Evolutionary conservation across 2,888 invertebrate species (phyloP).

Genomic region (Parnassius smintheus): DNA sequence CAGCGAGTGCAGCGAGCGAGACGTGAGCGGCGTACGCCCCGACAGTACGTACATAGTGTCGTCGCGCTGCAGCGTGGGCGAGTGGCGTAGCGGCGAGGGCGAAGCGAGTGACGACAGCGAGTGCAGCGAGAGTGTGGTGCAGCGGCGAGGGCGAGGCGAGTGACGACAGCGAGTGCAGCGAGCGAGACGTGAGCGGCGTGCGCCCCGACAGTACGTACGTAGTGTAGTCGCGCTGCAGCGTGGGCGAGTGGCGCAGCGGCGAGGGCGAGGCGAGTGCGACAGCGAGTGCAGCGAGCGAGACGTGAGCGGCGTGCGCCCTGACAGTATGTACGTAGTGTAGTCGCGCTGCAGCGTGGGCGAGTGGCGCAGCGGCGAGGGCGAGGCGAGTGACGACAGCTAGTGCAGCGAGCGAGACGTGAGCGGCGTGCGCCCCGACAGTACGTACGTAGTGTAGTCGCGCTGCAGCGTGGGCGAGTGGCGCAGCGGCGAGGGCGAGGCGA

Average conservation of each 20-base stretch:
- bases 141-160: no score
- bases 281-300: constrained; percentile 60
- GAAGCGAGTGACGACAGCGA: no score
- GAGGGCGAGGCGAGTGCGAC: constrained; percentile 60
- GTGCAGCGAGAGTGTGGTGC: no score
- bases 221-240: constrained; percentile 47
- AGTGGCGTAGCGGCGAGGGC: no score
- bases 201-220: constrained; percentile 35
- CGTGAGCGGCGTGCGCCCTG: constrained; percentile 68
- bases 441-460: constrained; percentile 49
- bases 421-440: constrained; percentile 65
- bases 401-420: constrained; percentile 60
- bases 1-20: no score
- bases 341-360: constrained; percentile 46
- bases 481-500: constrained; percentile 47
- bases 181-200: no score
- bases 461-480: constrained; percentile 44
- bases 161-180: no score
- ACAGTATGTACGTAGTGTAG: constrained; percentile 52
- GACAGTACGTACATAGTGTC: no score
- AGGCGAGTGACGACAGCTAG: constrained; percentile 69
- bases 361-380: constrained; percentile 39
- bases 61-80: no score
- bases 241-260: constrained; percentile 41
- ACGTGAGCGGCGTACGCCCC: no score